Evolutionary conservation across 2,113 vertebrate species (phyloP).

Genomic region (Alectura lathami): DNA sequence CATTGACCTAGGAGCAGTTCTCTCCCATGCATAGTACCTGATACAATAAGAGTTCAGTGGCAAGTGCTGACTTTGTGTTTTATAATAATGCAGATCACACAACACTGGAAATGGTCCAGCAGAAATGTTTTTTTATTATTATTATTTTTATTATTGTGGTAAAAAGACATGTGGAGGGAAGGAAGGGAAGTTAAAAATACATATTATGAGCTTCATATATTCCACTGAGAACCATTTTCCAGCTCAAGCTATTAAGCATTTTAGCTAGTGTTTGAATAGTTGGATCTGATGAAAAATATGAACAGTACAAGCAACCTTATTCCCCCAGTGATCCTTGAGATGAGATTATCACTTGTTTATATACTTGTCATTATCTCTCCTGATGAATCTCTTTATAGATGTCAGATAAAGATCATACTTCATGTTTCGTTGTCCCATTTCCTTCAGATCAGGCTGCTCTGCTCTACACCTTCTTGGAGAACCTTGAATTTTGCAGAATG

Average conservation of each 20-base stretch:
- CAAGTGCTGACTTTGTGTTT: background rate
- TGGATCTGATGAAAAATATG: background rate
- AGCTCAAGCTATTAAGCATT: background rate
- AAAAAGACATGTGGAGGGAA: background rate
- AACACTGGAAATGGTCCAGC: too few relatives aligned
- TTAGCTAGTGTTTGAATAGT: background rate
- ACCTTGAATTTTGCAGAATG: background rate
- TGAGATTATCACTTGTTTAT: background rate
- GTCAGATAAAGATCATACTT: background rate
- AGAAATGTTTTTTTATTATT: background rate
- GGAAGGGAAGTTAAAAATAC: background rate
- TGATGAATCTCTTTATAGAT: background rate
- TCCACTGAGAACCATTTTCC: background rate
- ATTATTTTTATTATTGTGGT: background rate
- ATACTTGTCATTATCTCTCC: background rate
- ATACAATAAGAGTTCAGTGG: background rate
- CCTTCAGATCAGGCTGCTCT: background rate
- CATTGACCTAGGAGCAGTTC: background rate
- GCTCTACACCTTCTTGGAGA: background rate
- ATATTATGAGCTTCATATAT: background rate
- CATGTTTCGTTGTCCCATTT: background rate
- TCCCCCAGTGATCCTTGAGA: background rate
- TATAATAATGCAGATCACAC: background rate
- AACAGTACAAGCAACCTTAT: background rate
- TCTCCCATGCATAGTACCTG: background rate